Evolutionary conservation across 2,113 vertebrate species (phyloP).

Genomic region (Diglossa brunneiventris): DNA sequence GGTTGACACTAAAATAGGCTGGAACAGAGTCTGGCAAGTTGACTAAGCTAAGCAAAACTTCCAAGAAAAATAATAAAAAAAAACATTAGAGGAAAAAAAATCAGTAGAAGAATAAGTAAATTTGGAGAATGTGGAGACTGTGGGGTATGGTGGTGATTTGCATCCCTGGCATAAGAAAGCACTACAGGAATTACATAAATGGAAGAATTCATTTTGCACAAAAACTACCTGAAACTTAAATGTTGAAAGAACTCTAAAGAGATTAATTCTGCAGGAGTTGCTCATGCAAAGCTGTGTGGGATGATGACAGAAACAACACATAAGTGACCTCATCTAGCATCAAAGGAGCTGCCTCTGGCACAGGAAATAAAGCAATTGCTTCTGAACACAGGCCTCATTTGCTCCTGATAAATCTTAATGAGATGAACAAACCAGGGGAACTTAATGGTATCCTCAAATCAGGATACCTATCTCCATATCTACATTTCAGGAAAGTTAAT

Average conservation of each 20-base stretch:
- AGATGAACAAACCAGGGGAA: background rate
- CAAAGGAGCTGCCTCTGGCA: background rate
- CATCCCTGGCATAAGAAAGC: background rate
- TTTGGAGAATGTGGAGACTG: background rate
- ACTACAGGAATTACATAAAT: background rate
- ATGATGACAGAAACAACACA: conserved; percentile 1
- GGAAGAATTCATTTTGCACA: background rate
- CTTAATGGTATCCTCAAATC: background rate
- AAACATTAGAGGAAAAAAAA: background rate
- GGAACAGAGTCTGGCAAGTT: conserved; percentile 1
- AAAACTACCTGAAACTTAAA: background rate
- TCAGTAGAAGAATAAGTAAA: background rate
- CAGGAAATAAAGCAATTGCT: background rate
- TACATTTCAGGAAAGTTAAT: background rate
- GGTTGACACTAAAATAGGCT: conserved; percentile 13
- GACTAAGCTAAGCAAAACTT: background rate
- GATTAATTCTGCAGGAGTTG: background rate
- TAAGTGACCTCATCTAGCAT: background rate
- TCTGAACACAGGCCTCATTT: background rate
- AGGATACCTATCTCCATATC: background rate
- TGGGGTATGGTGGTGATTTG: background rate
- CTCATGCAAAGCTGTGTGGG: background rate
- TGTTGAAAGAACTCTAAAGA: background rate
- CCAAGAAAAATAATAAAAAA: background rate
- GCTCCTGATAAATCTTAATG: background rate